Evolutionary conservation across 2,888 invertebrate species (phyloP), one percentile per base, ranked within the genome.

Genomic region (Digitonthophagus gazella): DNA sequence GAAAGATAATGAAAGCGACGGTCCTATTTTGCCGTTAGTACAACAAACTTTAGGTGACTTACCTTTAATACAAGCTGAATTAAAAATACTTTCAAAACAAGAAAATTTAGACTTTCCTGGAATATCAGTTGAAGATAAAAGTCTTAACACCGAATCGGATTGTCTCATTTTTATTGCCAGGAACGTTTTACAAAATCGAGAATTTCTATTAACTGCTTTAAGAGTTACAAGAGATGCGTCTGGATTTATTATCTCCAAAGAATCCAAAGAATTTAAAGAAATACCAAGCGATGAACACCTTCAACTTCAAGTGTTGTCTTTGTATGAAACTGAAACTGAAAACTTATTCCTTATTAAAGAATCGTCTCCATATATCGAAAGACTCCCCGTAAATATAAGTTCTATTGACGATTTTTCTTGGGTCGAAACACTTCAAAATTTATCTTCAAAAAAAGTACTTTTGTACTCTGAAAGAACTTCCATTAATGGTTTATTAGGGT

Each of bases 401-500:
- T 11, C 54, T 8, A 5, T 65, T 2, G 65, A 61, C 54, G 57
- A 58, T 19, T 22, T 65, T 2, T 6, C 4, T 2, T 70, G 70
- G 70, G 6, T 67, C 2, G n/a, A 65, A 0, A 63, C 57, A 18
- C 28, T 70, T 16, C 65, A 67, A 22, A 22, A 66, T 3, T 14
- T 28, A 1, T 44, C 61, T 58, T 71, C 66, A 11, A 54, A 61
- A 1, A 19, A 22, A 2, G n/a, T 91, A 0, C 80, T 96, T 0
- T 88, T 91, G 16, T 73, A 69, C 57, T 64, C 68, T 5, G 71
- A 85, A 71, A 86, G 88, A 72, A 89, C 90, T 66, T 84, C 85
- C 4, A 84, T 89, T 8, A 92, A 87, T 77, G 97, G 97, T 16
- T 84, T 96, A 0, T 80, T 96, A 16, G 97, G 97, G 6, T 83